Evolutionary conservation across 2,797 vertebrate genomes (phyloP), one percentile per base, ranked within the genome.

Genomic region (Poeciliopsis turneri): DNA sequence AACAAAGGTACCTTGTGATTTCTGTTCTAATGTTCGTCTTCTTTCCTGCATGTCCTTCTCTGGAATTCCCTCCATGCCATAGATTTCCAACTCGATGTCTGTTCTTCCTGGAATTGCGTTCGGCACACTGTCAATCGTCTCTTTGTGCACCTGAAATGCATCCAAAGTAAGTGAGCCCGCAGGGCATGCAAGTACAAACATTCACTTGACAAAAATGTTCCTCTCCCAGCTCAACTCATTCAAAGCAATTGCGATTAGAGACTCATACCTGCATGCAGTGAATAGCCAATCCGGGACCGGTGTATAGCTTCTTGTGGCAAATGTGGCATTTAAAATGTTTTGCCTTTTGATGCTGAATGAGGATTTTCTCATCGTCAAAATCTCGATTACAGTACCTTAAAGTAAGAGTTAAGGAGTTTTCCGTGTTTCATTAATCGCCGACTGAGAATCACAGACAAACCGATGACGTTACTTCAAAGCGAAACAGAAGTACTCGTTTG

Each of bases 251-350:
- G 18, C 18, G 36, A 68, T 25, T 23, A 20, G 64, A 57, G 18
- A 0, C 30, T 0, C 4, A n/a, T 53, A 99, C 98, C 97, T 99
- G 98, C 98, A 99, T 99, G 90, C 98, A 99, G 83, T 99, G 98
- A 90, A 99, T 99, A 66, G 98, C 98, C 93, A 99, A 94, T 20
- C 98, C 98, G 72, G 98, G 98, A 75, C 98, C 98, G 20, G 98
- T 99, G 81, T 99, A 99, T 61, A 99, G 88, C 83, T 99, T 99
- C 90, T 99, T 99, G 89, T 99, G 98, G 93, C 98, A 99, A 92
- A 99, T 99, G 75, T 99, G 98, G 84, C 98, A 99, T 95, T 99
- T 99, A 89, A 99, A 99, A 95, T 99, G 98, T 90, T 99, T 99
- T 61, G 98, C 98, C 94, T 99, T 99, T 91, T 99, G 98, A 83